Evolutionary conservation across 2,797 vertebrate species (phyloP), one percentile per base, ranked within the genome.

Genomic region (Cheracebus regulus): DNA sequence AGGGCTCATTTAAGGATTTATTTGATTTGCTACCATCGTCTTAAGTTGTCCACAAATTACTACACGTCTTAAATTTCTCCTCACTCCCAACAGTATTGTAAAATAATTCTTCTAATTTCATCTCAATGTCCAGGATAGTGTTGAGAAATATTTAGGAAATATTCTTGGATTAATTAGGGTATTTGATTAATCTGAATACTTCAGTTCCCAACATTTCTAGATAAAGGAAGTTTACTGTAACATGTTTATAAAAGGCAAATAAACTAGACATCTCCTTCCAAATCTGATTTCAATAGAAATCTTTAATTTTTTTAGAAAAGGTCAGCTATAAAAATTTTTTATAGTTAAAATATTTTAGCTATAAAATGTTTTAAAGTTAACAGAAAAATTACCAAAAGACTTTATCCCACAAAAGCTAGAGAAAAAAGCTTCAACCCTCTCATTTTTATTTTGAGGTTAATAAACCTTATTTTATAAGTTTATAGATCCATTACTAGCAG

Each of bases 301-400:
- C 26, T 95, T 78, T 15, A 28, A 81, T 39, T 15, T 81, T 80
- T 72, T 4, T 50, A 73, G 92, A 57, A 88, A 73, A n/a, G 22
- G 7, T 84, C 48, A 67, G 33, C 73, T 85, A 78, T 48, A 55
- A 8, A 55, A 22, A 55, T 55, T 55, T 52, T 55, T 55, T 22
- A 55, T 55, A 55, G 52, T 55, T 55, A 55, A 55, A 55, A 55
- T 73, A 88, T 73, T 50, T 26, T 24, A 76, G 26, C 30, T 76
- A 76, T 17, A 76, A 76, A 76, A 76, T 95, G 22, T 90, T 96
- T 93, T 91, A 76, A 97, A 88, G 22, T 84, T 58, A 90, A 95
- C 87, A 87, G 70, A 75, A 79, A 93, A 94, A 48, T 10, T 88
- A 85, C 33, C 87, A 41, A 84, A 84, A 81, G 33, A 28, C 20